phyloP scores from a whole-genome alignment of 2,113 vertebrate species.

The Nanger granti region DNA sequence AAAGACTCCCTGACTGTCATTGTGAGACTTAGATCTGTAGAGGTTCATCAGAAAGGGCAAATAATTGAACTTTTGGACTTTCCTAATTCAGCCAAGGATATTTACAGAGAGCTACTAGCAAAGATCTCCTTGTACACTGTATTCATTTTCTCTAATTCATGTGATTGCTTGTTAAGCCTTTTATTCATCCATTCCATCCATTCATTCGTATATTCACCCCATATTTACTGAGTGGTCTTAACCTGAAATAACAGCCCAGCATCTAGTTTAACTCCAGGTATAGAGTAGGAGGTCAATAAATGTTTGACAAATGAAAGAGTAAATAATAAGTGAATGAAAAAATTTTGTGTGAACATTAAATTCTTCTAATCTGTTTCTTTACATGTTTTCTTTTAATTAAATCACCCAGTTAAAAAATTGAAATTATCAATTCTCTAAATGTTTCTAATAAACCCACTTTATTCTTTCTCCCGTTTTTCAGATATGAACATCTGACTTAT shows the following conservation, averaged over 20 bases:
- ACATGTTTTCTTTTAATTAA: conserved; percentile 33
- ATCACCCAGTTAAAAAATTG: background rate
- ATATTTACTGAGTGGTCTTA: background rate
- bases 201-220: background rate
- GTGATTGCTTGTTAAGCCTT: background rate
- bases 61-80: background rate
- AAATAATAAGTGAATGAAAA: background rate
- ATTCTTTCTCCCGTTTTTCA: background rate
- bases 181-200: background rate
- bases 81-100: background rate
- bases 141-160: conserved; percentile 6
- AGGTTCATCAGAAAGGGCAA: background rate
- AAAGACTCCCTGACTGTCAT: background rate
- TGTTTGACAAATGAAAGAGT: background rate
- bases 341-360: background rate
- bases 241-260: background rate
- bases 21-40: background rate
- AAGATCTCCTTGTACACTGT: background rate
- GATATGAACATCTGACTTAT: background rate
- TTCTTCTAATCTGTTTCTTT: conserved; percentile 2
- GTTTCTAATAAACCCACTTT: background rate
- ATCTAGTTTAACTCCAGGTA: background rate
- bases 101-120: background rate
- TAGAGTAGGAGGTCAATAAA: background rate
- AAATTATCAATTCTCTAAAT: background rate